These are phyloP conservation scores for Tamandua tetradactyla DNA, from an alignment of 2,797 vertebrate genomes.

Conservation along the genomic window DNA sequence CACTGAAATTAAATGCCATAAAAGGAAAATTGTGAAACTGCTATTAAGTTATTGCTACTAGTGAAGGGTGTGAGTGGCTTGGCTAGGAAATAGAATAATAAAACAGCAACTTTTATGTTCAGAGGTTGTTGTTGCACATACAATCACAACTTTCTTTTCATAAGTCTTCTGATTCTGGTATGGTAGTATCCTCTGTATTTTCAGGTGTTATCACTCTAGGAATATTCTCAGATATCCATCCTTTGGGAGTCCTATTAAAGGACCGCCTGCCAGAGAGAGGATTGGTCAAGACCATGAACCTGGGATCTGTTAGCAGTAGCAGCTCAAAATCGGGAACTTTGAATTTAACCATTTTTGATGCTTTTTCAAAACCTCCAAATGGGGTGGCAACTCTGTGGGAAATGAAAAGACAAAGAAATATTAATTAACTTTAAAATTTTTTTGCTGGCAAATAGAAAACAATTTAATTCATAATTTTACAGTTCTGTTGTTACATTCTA, in stretches of 20 bases:
- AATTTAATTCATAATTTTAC: neutral
- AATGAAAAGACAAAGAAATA: conserved; percentile 72
- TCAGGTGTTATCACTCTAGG: conserved; percentile 85
- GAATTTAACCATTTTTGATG: conserved; percentile 89
- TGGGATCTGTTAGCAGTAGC: conserved; percentile 86
- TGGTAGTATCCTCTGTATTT: conserved; percentile 82
- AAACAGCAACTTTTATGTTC: neutral
- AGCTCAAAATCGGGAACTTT: conserved; percentile 88
- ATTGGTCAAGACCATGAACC: conserved; percentile 87
- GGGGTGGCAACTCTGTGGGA: conserved; percentile 94
- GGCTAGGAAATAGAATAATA: conserved; percentile 68
- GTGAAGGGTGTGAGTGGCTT: conserved; percentile 61
- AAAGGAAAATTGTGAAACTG: conserved; percentile 62
- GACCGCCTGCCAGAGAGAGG: conserved; percentile 88
- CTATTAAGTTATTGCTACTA: conserved; percentile 43
- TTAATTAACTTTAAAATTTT: conserved; percentile 49
- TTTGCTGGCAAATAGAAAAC: conserved; percentile 34
- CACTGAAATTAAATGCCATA: conserved; percentile 66
- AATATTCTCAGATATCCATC: conserved; percentile 89
- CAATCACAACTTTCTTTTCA: conserved; percentile 82
- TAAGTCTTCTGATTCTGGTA: conserved; percentile 97
- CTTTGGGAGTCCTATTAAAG: conserved; percentile 96
- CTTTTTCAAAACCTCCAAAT: conserved; percentile 94
- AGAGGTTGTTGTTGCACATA: neutral
- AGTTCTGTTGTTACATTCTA: neutral